phyloP scores from a whole-genome alignment of 2,888 invertebrate species.

The Chymomyza amoena region DNA sequence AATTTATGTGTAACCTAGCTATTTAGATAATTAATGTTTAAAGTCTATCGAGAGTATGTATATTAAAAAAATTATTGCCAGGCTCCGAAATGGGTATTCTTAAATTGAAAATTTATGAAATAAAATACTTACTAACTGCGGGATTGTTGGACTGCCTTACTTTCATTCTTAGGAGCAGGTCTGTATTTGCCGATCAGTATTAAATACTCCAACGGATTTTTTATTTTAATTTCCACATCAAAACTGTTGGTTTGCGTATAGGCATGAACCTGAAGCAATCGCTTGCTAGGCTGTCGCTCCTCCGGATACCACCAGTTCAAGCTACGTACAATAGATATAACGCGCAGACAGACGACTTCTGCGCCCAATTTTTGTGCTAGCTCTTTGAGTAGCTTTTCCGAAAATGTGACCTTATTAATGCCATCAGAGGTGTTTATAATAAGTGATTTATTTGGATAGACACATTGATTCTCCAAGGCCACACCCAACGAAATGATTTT shows the following conservation, averaged over 20 bases:
- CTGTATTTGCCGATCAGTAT: slow-evolving; percentile 27
- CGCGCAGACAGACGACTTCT: slow-evolving; percentile 29
- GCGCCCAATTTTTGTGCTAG: not conserved
- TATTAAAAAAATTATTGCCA: no score
- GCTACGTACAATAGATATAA: slow-evolving; percentile 36
- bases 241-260: not conserved
- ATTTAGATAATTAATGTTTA: no score
- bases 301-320: slow-evolving; percentile 59
- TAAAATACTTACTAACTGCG: no score
- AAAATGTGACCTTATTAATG: slow-evolving; percentile 37
- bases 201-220: slow-evolving; percentile 2
- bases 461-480: not conserved
- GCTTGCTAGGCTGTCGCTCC: slow-evolving; percentile 40
- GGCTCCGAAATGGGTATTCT: no score
- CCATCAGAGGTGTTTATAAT: slow-evolving; percentile 28
- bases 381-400: slow-evolving; percentile 27
- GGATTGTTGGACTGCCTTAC: no score
- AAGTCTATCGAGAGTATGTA: no score
- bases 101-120: no score
- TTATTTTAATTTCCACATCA: not conserved
- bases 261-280: slow-evolving; percentile 41
- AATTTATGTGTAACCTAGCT: no score
- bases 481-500: not conserved
- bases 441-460: not conserved
- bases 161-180: not conserved